Conservation (phyloP, 2,888 invertebrate species). For the Eilema caniola region DNA sequence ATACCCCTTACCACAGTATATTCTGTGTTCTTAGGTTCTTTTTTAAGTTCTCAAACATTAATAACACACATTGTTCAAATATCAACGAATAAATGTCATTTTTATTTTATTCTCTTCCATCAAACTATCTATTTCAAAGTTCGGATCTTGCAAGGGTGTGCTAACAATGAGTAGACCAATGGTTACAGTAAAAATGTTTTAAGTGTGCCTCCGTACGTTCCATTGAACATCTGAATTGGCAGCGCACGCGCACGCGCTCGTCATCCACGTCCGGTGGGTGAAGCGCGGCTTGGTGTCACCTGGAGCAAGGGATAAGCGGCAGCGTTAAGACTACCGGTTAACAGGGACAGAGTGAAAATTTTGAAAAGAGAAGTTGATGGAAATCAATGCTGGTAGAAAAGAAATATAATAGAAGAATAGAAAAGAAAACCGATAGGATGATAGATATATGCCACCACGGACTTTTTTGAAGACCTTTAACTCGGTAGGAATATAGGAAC, state of each 20-base stretch:
- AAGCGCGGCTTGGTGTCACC: conserved; percentile 66
- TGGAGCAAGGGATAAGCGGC: conserved; percentile 39
- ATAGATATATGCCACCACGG: no score
- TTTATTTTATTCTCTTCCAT: not conserved
- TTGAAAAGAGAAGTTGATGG: no score
- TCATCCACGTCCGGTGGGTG: conserved; percentile 74
- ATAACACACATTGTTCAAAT: not conserved
- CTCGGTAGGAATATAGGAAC: no score
- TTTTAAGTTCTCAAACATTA: no score
- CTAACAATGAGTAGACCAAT: conserved; percentile 63
- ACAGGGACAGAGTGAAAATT: no score
- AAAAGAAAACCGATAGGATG: no score
- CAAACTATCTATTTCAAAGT: conserved; percentile 17
- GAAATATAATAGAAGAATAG: no score
- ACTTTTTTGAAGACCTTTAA: no score
- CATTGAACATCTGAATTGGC: conserved; percentile 79
- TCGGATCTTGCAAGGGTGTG: conserved; percentile 55
- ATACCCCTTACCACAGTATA: no score
- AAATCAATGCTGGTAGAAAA: no score
- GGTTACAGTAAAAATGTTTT: conserved; percentile 84
- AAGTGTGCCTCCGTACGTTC: conserved; percentile 85
- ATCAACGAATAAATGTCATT: not conserved
- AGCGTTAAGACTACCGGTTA: no score
- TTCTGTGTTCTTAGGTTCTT: no score
- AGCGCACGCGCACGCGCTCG: conserved; percentile 78